Evolutionary conservation across 2,888 invertebrate genomes (phyloP), one percentile per base, ranked within the genome.

Genomic region (Ophraella communa): DNA sequence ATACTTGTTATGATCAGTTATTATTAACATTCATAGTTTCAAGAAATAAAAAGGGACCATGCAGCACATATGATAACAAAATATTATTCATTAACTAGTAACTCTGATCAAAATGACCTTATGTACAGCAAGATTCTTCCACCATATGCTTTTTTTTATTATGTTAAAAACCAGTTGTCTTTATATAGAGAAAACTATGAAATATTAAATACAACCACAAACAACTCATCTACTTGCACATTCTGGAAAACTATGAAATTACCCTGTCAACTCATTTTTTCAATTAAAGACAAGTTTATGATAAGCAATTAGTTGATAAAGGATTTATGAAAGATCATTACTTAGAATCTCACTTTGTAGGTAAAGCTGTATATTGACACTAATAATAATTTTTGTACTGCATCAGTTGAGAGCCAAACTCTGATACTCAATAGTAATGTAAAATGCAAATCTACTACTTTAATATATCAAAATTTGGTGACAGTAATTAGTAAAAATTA

Each of bases 201-300:
- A 33, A n/a, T 33, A 33, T 33, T 33, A 33, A 33, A 33, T 33
- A 33, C 33, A 33, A 33, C 33, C 33, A 44, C 44, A 44, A 5
- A 44, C 1, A n/a, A n/a, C 47, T n/a, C n/a, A 47, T 20, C 8
- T 47, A 21, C 24, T 20, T 24, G 47, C 23, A 21, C 24, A 23
- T 47, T 47, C 23, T 21, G n/a, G 20, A 47, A 47, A 47, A 47
- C 20, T 47, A 47, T 20, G 47, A 47, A 47, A 47, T 21, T 47
- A 23, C 47, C 47, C 20, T 47, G 47, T 24, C 23, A 8, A 23
- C 47, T 23, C n/a, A 24, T 47, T 47, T 47, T 47, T 47, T 47
- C 20, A 18, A 21, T 21, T 21, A 45, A 21, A 45, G 21, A 45
- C 18, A n/a, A n/a, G n/a, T n/a, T n/a, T n/a, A n/a, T n/a, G n/a